Base-by-base conservation (phyloP, 2,113 vertebrate species). In the Talpa occidentalis region DNA sequence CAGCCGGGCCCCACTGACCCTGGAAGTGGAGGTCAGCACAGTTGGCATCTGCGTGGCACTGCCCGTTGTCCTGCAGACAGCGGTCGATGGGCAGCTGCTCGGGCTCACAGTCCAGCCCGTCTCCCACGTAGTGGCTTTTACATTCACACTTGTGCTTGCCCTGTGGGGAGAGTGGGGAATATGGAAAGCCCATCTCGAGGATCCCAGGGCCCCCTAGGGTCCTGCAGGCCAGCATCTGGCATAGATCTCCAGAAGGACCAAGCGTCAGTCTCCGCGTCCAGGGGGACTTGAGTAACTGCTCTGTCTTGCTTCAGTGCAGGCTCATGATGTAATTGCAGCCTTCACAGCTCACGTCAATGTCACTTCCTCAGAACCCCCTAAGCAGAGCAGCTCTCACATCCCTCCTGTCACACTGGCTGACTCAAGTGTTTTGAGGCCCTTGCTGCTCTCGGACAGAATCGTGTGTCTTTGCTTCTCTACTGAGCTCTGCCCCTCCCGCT, bases 1-100 rank as follows among this genome's bases (percentile, higher is more conserved):
- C 10, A 3, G 10, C 32, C 60, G 52, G 5, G 16, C 22, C 24
- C 12, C 22, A 94, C 98, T 97, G 77, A 99, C 99, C 99, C 97
- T 99, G 99, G 95, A 98, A 99, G 85, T 99, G 99, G 59, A 99
- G 98, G 90, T 99, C 99, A 0, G 97, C 91, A 14, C 99, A 99
- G 93, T 88, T 52, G 0, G 99, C 99, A 0, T 99, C 98, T 0
- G 97, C 88, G 28, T 99, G 99, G 96, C 99, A 99, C 47, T 97
- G 98, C 32, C 99, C 99, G 0, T 99, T 99, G 97, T 99, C 98
- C 91, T 99, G 99, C 91, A 99, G 92, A 97, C 99, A 99, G 96
- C 99, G 99, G 97, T 99, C 98, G 0, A 99, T 81, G 1, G 99
- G 99, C 42, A 98, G 97, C 94, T 98, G 97, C 96, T 98, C 98